phyloP scores from a whole-genome alignment of 23 tunicate genomes.

The Halocynthia aurantium region DNA sequence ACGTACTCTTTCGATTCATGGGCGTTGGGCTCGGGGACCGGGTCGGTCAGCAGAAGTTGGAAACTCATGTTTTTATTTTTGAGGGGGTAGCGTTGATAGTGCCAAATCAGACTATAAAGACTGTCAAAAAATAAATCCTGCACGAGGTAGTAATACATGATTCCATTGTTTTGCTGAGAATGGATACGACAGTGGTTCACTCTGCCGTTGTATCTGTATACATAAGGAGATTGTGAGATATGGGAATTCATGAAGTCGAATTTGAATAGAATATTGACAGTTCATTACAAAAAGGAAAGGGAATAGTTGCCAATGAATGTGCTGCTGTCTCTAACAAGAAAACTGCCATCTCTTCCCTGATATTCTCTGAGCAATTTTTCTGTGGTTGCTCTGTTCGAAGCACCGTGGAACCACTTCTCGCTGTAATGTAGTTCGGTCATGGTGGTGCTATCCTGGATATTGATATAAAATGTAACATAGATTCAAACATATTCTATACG shows the following conservation, averaged over 20 bases:
- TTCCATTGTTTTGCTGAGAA: slow-evolving; percentile 28
- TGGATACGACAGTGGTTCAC: slow-evolving; percentile 79
- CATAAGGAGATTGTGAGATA: neutral
- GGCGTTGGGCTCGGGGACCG: slow-evolving; percentile 82
- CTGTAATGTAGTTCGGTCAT: slow-evolving; percentile 72
- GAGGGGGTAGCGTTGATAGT: slow-evolving; percentile 77
- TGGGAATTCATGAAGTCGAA: neutral
- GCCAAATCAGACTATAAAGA: slow-evolving; percentile 68
- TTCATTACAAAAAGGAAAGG: slow-evolving; percentile 55
- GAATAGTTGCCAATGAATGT: slow-evolving; percentile 68
- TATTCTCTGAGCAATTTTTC: slow-evolving; percentile 30
- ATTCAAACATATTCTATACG: too few species aligned
- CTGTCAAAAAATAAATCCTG: slow-evolving; percentile 43
- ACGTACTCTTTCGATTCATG: slow-evolving; percentile 75
- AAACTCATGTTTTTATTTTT: slow-evolving; percentile 29
- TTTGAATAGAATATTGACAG: neutral
- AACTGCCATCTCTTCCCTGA: slow-evolving; percentile 59
- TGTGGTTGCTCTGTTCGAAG: slow-evolving; percentile 44
- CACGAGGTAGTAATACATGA: slow-evolving; percentile 43
- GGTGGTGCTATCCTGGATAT: slow-evolving; percentile 14
- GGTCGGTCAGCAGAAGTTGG: slow-evolving; percentile 62
- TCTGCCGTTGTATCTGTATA: slow-evolving; percentile 51
- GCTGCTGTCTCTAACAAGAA: slow-evolving; percentile 68
- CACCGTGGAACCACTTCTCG: slow-evolving; percentile 91
- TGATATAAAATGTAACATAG: too few species aligned